Conservation (phyloP, 2,888 invertebrate species). For the Mesoligia furuncula region DNA sequence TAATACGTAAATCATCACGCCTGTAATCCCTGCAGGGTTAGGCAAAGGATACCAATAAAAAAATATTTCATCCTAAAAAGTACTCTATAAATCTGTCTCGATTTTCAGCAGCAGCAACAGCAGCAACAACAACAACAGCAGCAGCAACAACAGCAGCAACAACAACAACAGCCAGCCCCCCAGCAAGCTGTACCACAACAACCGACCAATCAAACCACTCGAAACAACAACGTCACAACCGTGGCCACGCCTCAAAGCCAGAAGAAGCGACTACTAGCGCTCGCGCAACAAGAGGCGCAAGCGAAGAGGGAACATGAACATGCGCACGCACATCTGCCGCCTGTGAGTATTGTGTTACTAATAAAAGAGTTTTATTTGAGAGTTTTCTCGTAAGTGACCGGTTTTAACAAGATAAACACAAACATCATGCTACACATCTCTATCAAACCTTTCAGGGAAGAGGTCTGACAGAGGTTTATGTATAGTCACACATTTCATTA, state of each 20-base stretch:
- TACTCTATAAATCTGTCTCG: not conserved
- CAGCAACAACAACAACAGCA: conserved; percentile 52
- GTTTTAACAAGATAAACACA: not conserved
- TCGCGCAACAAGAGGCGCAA: conserved; percentile 91
- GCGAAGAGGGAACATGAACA: conserved; percentile 91
- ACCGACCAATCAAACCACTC: conserved; percentile 6
- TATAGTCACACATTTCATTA: not conserved
- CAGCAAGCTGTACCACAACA: conserved; percentile 61
- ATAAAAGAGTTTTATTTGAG: conserved; percentile 30
- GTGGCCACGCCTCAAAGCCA: conserved; percentile 93
- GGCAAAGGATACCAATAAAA: not conserved
- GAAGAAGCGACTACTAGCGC: conserved; percentile 96
- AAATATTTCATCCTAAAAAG: not conserved
- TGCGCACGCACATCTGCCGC: conserved; percentile 78
- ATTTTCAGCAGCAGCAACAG: not conserved
- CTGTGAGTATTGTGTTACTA: conserved; percentile 61
- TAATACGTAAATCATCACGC: not conserved
- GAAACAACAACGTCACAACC: conserved; percentile 26
- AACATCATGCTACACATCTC: not conserved
- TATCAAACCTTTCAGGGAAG: not conserved
- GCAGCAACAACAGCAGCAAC: conserved; percentile 61
- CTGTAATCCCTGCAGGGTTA: not conserved
- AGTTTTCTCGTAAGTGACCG: conserved; percentile 29
- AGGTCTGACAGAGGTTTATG: not conserved
- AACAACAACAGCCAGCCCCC: conserved; percentile 61